A percentile compares a stretch with the other conserved stretches of the same genome.
These are phyloP conservation scores for Bembecia ichneumoniformis DNA, from an alignment of 2,888 invertebrate species.

Conservation along the genomic window DNA sequence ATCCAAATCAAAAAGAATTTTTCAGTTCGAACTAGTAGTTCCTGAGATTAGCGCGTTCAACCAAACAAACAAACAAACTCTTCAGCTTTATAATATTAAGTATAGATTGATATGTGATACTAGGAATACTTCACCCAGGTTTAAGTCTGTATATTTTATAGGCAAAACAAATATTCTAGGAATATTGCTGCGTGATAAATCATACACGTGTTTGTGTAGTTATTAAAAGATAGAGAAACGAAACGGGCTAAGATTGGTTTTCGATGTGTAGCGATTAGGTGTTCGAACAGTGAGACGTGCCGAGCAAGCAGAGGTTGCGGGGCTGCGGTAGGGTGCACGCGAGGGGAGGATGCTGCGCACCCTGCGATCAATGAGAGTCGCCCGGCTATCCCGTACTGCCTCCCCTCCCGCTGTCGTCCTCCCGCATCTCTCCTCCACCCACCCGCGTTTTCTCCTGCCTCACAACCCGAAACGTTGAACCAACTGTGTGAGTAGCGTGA, in stretches of 20 bases:
- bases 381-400: conserved; percentile 28
- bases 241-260: conserved; percentile 19
- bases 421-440: conserved; percentile 15
- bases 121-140: too few species aligned
- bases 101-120: too few species aligned
- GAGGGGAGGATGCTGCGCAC: conserved; percentile 40
- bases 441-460: conserved; percentile 1
- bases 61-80: too few species aligned
- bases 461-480: background rate
- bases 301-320: background rate
- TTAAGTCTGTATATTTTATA: too few species aligned
- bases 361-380: conserved; percentile 63
- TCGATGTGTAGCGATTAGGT: conserved; percentile 32
- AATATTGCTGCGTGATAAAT: too few species aligned
- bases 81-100: too few species aligned
- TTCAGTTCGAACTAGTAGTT: too few species aligned
- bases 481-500: background rate
- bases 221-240: background rate
- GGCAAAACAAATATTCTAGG: too few species aligned
- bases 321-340: conserved; percentile 25
- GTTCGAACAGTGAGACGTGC: conserved; percentile 19
- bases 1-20: too few species aligned
- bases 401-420: conserved; percentile 21
- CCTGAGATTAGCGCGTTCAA: too few species aligned
- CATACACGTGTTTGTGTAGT: too few species aligned